Evolutionary conservation across 2,113 vertebrate species (phyloP).

Genomic region (Gavia stellata): DNA sequence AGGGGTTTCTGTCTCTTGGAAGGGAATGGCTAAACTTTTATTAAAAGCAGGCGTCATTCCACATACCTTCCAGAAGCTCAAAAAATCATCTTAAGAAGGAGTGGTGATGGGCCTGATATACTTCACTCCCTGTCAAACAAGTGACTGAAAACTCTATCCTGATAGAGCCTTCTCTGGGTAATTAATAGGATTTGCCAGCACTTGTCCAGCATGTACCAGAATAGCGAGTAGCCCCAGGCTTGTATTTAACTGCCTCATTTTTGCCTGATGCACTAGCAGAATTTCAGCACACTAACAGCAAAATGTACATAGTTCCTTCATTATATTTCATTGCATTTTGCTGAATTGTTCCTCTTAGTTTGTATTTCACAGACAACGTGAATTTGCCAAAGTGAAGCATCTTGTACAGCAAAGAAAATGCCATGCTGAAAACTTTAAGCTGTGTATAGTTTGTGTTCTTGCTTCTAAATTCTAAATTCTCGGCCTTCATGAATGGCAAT

Average conservation of each 20-base stretch:
- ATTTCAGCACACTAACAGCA: background rate
- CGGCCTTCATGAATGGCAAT: background rate
- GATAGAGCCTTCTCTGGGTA: background rate
- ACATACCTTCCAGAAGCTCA: background rate
- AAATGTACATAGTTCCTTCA: background rate
- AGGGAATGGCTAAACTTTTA: background rate
- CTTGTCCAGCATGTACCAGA: background rate
- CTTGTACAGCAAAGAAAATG: background rate
- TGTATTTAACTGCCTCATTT: background rate
- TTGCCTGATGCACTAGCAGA: background rate
- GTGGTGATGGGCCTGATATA: background rate
- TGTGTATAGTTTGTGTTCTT: background rate
- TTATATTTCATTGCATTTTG: background rate
- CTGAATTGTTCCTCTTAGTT: background rate
- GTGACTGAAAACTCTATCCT: background rate
- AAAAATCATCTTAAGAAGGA: background rate
- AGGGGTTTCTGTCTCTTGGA: background rate
- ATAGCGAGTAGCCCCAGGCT: background rate
- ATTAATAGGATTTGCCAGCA: background rate
- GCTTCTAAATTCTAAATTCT: background rate
- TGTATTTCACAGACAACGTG: background rate
- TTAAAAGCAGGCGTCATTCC: background rate
- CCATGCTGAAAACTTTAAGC: background rate
- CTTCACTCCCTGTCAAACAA: background rate
- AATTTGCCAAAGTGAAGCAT: background rate